phyloP scores from a whole-genome alignment of 2,888 invertebrate genomes.

The Candidula unifasciata region DNA sequence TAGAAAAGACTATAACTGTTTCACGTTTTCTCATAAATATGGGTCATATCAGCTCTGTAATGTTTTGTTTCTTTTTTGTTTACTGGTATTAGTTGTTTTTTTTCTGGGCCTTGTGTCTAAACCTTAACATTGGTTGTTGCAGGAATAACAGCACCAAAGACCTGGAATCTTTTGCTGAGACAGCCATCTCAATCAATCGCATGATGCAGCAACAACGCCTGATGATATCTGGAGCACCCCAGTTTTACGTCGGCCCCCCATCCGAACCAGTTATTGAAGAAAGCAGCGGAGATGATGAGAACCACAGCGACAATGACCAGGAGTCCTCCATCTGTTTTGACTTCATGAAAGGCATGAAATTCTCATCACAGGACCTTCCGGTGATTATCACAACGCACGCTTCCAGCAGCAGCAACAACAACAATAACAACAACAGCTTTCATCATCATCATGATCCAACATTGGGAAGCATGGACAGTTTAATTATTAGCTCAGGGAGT shows the following conservation, averaged over 20 bases:
- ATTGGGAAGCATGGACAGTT: constrained; percentile 58
- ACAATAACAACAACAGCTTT: not conserved
- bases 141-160: constrained; percentile 97
- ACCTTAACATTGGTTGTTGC: constrained; percentile 58
- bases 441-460: constrained; percentile 51
- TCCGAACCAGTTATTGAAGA: constrained; percentile 51
- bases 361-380: constrained; percentile 91
- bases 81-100: too few relatives aligned
- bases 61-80: too few relatives aligned
- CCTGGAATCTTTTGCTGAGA: constrained; percentile 95
- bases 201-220: constrained; percentile 94
- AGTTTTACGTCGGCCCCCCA: constrained; percentile 59
- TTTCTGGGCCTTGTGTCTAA: not conserved
- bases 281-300: constrained; percentile 47
- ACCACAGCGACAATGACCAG: constrained; percentile 72
- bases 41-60: too few relatives aligned
- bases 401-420: constrained; percentile 43
- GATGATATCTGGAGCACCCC: constrained; percentile 80
- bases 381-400: constrained; percentile 79
- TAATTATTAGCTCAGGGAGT: constrained; percentile 57
- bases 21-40: too few relatives aligned
- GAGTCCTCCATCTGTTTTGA: constrained; percentile 76
- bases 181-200: constrained; percentile 96
- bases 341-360: constrained; percentile 80
- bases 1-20: too few relatives aligned